Evolutionary conservation across 2,797 vertebrate species (phyloP).

Genomic region (Phrynocephalus vlangalii): DNA sequence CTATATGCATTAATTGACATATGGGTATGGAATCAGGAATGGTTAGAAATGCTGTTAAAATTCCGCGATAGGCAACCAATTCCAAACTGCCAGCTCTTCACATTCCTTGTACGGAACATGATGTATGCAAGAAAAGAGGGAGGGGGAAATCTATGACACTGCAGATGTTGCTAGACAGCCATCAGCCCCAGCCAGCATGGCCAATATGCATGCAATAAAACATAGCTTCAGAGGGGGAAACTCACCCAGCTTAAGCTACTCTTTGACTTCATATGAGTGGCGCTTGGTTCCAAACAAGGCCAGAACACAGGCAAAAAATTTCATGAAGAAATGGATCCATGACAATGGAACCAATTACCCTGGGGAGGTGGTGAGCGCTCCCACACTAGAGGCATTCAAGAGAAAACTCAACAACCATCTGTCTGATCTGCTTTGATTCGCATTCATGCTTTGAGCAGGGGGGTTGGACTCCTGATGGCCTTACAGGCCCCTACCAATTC

Average conservation of each 20-base stretch:
- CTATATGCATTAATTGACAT: not conserved
- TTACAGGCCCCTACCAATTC: too few relatives aligned
- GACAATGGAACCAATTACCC: too few relatives aligned
- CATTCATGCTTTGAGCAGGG: too few relatives aligned
- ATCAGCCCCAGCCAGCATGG: not conserved
- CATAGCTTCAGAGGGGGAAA: not conserved
- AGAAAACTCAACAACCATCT: too few relatives aligned
- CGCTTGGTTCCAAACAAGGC: not conserved
- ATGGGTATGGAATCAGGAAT: not conserved
- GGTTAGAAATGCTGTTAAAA: not conserved
- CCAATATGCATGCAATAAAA: not conserved
- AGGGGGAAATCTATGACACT: not conserved
- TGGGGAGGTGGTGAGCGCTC: too few relatives aligned
- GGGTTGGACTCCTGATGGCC: too few relatives aligned
- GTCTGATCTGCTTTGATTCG: too few relatives aligned
- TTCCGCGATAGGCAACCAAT: not conserved
- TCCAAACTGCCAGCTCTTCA: not conserved
- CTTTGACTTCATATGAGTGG: too few relatives aligned
- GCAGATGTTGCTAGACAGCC: not conserved
- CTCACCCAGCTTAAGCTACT: not conserved
- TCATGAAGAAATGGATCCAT: not conserved
- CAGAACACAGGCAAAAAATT: not conserved
- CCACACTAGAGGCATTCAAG: too few relatives aligned
- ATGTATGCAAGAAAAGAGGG: not conserved
- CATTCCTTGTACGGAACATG: not conserved